Conservation (phyloP, 2,888 invertebrate species). For the Tanytarsus gracilentus region DNA sequence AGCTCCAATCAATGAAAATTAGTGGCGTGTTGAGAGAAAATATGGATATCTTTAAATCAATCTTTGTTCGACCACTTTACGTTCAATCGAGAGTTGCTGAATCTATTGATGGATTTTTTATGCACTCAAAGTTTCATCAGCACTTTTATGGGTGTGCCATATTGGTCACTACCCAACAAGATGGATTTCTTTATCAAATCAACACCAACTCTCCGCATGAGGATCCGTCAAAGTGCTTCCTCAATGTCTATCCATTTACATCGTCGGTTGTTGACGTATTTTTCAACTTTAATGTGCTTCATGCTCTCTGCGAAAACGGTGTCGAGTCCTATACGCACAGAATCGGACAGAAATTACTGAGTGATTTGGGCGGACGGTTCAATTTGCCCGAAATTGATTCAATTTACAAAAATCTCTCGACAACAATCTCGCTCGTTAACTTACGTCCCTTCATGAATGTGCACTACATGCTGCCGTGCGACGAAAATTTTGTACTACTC, state of each 20-base stretch:
- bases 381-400: neutral
- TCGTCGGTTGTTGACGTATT: constrained; percentile 57
- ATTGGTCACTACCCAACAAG: constrained; percentile 47
- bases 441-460: constrained; percentile 59
- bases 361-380: constrained; percentile 35
- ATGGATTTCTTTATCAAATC: constrained; percentile 65
- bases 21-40: constrained; percentile 41
- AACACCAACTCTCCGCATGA: constrained; percentile 44
- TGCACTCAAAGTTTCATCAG: constrained; percentile 44
- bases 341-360: constrained; percentile 53
- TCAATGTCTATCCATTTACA: constrained; percentile 62
- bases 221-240: constrained; percentile 42
- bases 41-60: constrained; percentile 47
- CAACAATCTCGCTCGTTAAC: constrained; percentile 56
- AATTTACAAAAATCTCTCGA: constrained; percentile 20
- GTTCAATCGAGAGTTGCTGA: neutral
- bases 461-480: constrained; percentile 46
- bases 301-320: constrained; percentile 65
- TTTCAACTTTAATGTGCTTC: constrained; percentile 58
- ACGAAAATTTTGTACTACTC: constrained; percentile 47
- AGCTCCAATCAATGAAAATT: constrained; percentile 41
- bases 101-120: neutral
- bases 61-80: constrained; percentile 45
- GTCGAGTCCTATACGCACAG: constrained; percentile 66
- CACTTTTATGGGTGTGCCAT: constrained; percentile 49